Percentiles rank a stretch among this genome's conserved stretches.
These are phyloP conservation scores for Elachura formosa DNA, from an alignment of 2,113 vertebrate genomes.

Conservation along the genomic window DNA sequence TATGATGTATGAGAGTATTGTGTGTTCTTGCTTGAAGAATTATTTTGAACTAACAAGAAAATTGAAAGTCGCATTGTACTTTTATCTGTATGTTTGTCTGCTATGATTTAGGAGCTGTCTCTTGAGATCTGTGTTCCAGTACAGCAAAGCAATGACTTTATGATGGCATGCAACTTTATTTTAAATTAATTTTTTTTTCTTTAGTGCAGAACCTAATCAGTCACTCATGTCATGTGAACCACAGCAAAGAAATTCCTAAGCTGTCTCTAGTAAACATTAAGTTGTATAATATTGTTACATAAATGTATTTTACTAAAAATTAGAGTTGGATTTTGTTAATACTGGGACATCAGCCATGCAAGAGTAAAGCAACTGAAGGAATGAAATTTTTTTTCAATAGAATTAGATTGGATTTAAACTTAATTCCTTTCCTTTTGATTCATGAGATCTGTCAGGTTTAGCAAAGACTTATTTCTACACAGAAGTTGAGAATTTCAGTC, in stretches of 20 bases:
- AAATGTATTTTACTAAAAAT: neutral
- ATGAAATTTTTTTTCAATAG: neutral
- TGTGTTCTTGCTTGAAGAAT: neutral
- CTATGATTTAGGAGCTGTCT: neutral
- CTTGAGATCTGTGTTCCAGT: neutral
- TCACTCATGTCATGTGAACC: neutral
- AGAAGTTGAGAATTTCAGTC: neutral
- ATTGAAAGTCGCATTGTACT: neutral
- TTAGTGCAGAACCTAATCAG: neutral
- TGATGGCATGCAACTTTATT: neutral
- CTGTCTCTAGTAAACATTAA: neutral
- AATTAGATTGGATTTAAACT: conserved; percentile 9
- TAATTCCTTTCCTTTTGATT: neutral
- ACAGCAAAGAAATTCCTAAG: neutral
- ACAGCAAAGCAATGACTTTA: neutral
- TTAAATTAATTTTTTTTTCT: neutral
- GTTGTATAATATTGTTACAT: conserved; percentile 27
- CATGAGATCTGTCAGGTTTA: neutral
- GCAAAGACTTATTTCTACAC: neutral
- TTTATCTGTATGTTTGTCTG: neutral
- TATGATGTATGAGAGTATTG: neutral
- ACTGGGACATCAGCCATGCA: neutral
- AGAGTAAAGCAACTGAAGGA: neutral
- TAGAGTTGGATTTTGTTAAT: conserved; percentile 34
- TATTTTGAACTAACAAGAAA: neutral